Evolutionary conservation across 1,140 invertebrate species (phyloP), one percentile per base, ranked within the genome.

Genomic region (Drosophila kohkoa): DNA sequence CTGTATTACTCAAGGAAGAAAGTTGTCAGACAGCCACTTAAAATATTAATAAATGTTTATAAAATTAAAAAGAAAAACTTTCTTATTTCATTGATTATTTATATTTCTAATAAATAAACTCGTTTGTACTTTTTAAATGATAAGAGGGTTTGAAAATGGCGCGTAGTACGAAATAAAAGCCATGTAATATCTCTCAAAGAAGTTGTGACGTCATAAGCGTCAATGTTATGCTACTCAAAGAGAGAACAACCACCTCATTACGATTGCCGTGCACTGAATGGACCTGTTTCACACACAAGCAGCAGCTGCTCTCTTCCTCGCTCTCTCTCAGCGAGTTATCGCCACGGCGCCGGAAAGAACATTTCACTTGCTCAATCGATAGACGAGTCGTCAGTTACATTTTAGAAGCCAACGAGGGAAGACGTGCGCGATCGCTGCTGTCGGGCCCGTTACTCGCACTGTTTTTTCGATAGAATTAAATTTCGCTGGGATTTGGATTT

Each of bases 281-380:
- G 65, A 74, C 71, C 71, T 74, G 71, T 62, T 74, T 69, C 71
- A 62, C 32, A 54, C 13, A 48, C 11, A 43, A 7, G 11, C 41
- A 69, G 5, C 48, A 28, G n/a, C 49, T 48, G 13, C 35, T 20
- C 52, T 68, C 30, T 60, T 20, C 8, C 35, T 20, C 52, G 60
- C 38, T 60, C 32, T 8, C 46, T 46, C 11, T 64, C 38, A 25
- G 64, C 10, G 64, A 52, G 64, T 54, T 54, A 59, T 73, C 64
- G 70, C 35, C 20, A 55, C 63, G 38, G 55, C 30, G 64, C 64
- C 48, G 55, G 20, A 62, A 48, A 74, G 71, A 74, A 74, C 55
- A 68, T 74, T 74, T 41, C 55, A 69, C 48, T 69, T 69, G 65
- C 65, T 74, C 43, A 60, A 74, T 62, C 71, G 71, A 74, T 74